Base-by-base conservation (phyloP, 1,140 invertebrate species). In the Drosophila nikananu region DNA sequence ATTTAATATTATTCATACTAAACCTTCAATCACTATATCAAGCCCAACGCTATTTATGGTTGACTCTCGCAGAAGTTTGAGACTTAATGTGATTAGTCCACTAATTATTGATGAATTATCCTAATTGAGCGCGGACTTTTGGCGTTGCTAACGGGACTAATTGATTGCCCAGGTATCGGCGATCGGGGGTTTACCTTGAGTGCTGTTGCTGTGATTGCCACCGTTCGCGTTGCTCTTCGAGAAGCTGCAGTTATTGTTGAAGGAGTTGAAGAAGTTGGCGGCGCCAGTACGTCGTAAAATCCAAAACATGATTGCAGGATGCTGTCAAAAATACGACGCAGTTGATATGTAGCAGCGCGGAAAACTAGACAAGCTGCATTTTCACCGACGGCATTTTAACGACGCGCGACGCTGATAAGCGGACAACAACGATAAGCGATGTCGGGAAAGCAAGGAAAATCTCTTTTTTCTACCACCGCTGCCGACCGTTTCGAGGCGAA, bases 241-340 rank as follows among this genome's bases (percentile, higher is more conserved):
- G 30, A 91, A 84, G 63, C 81, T 91, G 86, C 91, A 93, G 65
- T 93, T 93, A 65, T 93, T 93, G 81, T 93, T 93, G 23, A 93
- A 76, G 32, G 92, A 93, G 77, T 93, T 93, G 60, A 93, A 93
- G 74, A 93, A 93, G 75, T 92, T 93, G 62, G 80, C 92, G 35
- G 92, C 92, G 27, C 92, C 92, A 9, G 92, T 93, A 61, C 92
- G 84, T 35, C 92, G 83, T 80, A 93, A 80, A 77, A 93, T 93
- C 92, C 92, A 93, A 93, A 93, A 93, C 92, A 93, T 93, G 51
- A 68, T 91, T 76, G 12, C n/a, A 13, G 67, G 30, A 55, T 72
- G 37, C 55, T 59, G 78, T 54, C 42, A 27, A 52, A 44, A 48
- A 19, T 19, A 19, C 48, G 49, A 30, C 48, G 21, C 37, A 41